A percentile compares a stretch with the other conserved stretches of the same genome.
These are phyloP conservation scores for Drosophila nigrodunni DNA, from an alignment of 1,140 invertebrate species.

Conservation along the genomic window DNA sequence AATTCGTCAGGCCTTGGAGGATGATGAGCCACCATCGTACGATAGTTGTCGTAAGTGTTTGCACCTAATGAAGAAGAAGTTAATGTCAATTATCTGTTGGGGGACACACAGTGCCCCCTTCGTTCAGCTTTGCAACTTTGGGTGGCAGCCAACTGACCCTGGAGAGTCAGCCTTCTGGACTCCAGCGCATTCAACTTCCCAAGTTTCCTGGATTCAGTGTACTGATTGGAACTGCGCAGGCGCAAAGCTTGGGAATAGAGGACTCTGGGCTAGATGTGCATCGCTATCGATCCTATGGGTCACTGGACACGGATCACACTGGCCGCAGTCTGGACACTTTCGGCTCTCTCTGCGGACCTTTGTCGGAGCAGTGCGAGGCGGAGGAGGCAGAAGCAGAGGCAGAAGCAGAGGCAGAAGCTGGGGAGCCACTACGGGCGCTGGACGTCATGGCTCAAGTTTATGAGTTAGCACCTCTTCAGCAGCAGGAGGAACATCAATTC, in stretches of 20 bases:
- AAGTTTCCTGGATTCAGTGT: conserved; percentile 78
- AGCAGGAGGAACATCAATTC: conserved; percentile 61
- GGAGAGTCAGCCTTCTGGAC: conserved; percentile 47
- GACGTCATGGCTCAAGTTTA: conserved; percentile 50
- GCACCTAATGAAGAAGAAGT: not conserved
- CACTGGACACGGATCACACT: conserved; percentile 69
- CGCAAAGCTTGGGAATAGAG: conserved; percentile 48
- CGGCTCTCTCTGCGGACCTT: conserved; percentile 67
- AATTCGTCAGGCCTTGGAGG: conserved; percentile 54
- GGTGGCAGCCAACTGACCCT: conserved; percentile 72
- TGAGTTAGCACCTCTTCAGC: conserved; percentile 19
- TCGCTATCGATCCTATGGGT: conserved; percentile 69
- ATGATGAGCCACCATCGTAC: conserved; percentile 78
- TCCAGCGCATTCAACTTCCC: conserved; percentile 67
- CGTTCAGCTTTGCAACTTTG: conserved; percentile 78
- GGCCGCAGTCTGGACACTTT: conserved; percentile 76
- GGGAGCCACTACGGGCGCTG: conserved; percentile 16
- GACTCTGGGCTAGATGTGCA: conserved; percentile 72
- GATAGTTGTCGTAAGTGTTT: conserved; percentile 75
- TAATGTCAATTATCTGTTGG: not conserved
- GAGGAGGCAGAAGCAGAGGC: conserved; percentile 23
- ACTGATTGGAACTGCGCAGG: conserved; percentile 60
- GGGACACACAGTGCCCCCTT: conserved; percentile 68
- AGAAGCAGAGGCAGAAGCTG: not conserved
- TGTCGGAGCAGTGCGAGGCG: conserved; percentile 58